Evolutionary conservation across 2,888 invertebrate genomes (phyloP), one percentile per base, ranked within the genome.

Genomic region (Protodeltote pygarga): DNA sequence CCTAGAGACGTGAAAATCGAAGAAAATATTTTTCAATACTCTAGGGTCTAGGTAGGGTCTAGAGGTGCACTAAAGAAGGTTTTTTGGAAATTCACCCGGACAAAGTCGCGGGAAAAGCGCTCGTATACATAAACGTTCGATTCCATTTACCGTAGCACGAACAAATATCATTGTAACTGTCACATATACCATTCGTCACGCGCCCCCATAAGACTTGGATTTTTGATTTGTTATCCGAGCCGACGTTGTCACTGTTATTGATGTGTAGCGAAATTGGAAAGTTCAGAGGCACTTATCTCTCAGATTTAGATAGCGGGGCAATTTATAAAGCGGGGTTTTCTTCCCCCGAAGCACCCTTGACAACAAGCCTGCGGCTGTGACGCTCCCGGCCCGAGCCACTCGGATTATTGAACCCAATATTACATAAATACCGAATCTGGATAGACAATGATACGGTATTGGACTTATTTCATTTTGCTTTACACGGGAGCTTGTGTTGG

Each of bases 201-300:
- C 61, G 57, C 65, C 77, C 76, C 79, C 73, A 77, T 79, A 79
- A 74, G 72, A 77, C 72, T 74, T 75, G 74, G 78, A 84, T 84
- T 82, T 89, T 89, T 92, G 91, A 91, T 90, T 86, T 88, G 89
- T 90, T 86, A 83, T 79, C 81, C 81, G 71, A 75, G 69, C 79
- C 80, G 73, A 66, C 68, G 69, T 77, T 84, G 91, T 89, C 90
- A 88, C 75, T 89, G 88, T 89, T 91, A 91, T 90, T 92, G 91
- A 92, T 92, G 91, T 89, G 90, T 89, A 81, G 85, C 88, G 85
- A 87, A 90, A 92, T 92, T 91, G 91, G 91, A 90, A 90, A 90
- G 90, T 90, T 90, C 87, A 89, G 87, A 77, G 81, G 83, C 83
- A 85, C 87, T 90, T 90, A 89, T 91, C 89, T 89, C 81, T 79